Conservation (phyloP, 2,888 invertebrate genomes). For the Tolmerus cingulatus region DNA sequence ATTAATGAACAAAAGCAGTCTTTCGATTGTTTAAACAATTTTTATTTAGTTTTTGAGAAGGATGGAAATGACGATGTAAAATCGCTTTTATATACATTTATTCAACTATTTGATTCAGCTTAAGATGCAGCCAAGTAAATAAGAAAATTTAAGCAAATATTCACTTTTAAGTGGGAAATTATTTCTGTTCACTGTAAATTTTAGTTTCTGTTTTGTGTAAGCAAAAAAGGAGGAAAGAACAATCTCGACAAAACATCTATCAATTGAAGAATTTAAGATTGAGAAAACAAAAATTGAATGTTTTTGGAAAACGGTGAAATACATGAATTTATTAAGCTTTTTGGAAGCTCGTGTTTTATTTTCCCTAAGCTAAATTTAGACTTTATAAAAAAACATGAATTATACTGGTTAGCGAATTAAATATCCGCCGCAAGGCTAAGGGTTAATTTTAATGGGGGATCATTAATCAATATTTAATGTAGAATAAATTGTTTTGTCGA, state of each 20-base stretch:
- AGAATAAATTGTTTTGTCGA: too few species aligned
- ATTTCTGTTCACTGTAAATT: background rate
- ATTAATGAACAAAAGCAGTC: background rate
- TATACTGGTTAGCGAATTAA: too few species aligned
- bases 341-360: slow-evolving; percentile 33
- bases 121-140: background rate
- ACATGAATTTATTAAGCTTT: slow-evolving; percentile 46
- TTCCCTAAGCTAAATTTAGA: background rate
- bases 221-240: background rate
- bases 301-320: slow-evolving; percentile 4
- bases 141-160: background rate
- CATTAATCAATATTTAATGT: too few species aligned
- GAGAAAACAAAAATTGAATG: slow-evolving; percentile 17
- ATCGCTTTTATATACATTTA: background rate
- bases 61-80: background rate
- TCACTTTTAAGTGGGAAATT: background rate
- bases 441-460: too few species aligned
- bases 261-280: slow-evolving; percentile 23
- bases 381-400: too few species aligned
- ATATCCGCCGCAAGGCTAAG: too few species aligned
- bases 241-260: background rate
- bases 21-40: background rate
- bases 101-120: background rate
- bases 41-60: background rate
- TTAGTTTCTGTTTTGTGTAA: background rate